Conservation (phyloP, 2,113 vertebrate species). For the Micronycteris hirsuta region DNA sequence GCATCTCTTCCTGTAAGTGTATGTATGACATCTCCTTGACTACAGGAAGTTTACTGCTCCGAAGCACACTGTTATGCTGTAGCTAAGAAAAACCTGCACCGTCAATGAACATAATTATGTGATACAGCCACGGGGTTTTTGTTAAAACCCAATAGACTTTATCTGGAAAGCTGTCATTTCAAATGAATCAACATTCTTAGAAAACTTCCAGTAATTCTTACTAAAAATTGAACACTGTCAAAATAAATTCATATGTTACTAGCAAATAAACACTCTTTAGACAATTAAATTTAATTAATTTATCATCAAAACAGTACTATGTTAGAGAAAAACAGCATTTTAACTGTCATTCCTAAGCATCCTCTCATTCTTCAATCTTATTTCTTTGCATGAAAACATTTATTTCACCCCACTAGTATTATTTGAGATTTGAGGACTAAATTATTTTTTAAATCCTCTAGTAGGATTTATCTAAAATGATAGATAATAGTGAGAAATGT, state of each 20-base stretch:
- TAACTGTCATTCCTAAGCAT: slow-evolving; percentile 10
- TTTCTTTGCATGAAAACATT: slow-evolving; percentile 47
- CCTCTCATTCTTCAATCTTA: slow-evolving; percentile 14
- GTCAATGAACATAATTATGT: background rate
- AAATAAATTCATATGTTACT: slow-evolving; percentile 17
- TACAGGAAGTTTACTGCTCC: background rate
- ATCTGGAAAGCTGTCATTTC: slow-evolving; percentile 34
- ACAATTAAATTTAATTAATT: slow-evolving; percentile 23
- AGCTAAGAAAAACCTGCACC: slow-evolving; percentile 11
- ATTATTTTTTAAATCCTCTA: background rate
- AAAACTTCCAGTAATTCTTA: slow-evolving; percentile 39
- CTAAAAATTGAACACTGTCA: slow-evolving; percentile 27
- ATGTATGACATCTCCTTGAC: background rate
- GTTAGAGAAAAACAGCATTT: slow-evolving; percentile 21
- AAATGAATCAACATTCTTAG: background rate
- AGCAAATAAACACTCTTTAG: slow-evolving; percentile 40
- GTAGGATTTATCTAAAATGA: slow-evolving; percentile 5
- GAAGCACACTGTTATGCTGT: background rate
- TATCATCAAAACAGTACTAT: slow-evolving; percentile 30
- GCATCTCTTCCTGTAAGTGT: background rate
- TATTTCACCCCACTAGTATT: background rate
- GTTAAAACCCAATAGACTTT: slow-evolving; percentile 29
- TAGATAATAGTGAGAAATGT: background rate
- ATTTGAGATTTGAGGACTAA: slow-evolving; percentile 25
- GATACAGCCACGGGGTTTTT: background rate